Evolutionary conservation across 2,113 vertebrate genomes (phyloP).

Genomic region (Ammodytes marinus): DNA sequence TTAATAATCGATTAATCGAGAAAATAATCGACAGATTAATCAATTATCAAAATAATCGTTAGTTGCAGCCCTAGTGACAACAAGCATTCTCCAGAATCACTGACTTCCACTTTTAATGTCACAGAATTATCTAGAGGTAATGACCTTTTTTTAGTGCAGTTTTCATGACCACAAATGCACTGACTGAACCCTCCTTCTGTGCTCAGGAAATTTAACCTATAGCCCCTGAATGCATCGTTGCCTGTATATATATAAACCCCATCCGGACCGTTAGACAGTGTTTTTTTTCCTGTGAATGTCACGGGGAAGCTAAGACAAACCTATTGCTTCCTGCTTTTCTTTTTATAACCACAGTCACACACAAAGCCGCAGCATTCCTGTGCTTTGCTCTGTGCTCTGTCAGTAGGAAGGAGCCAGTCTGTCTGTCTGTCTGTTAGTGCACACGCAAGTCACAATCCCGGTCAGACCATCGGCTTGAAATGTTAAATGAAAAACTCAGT

Average conservation of each 20-base stretch:
- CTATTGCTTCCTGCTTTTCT: constrained; percentile 69
- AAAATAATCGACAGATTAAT: too few relatives aligned
- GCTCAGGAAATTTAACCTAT: neutral
- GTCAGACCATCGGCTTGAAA: too few relatives aligned
- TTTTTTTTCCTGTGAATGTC: constrained; percentile 68
- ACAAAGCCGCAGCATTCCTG: constrained; percentile 60
- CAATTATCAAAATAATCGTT: too few relatives aligned
- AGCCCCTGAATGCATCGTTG: neutral
- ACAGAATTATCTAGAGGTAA: neutral
- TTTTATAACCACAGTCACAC: constrained; percentile 68
- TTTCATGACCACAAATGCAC: neutral
- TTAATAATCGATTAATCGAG: too few relatives aligned
- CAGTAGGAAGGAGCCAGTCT: constrained; percentile 74
- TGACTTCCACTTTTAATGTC: neutral
- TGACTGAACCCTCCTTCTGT: neutral
- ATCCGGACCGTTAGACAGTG: neutral
- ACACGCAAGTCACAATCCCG: constrained; percentile 16
- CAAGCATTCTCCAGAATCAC: too few relatives aligned
- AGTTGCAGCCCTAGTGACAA: too few relatives aligned
- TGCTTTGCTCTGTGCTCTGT: constrained; percentile 60
- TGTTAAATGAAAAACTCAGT: neutral
- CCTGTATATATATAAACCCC: constrained; percentile 40
- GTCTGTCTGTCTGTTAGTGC: constrained; percentile 55
- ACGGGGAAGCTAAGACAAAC: constrained; percentile 28
- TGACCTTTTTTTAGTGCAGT: neutral